Conservation (phyloP, 2,113 vertebrate species). For the Shinisaurus crocodilurus region DNA sequence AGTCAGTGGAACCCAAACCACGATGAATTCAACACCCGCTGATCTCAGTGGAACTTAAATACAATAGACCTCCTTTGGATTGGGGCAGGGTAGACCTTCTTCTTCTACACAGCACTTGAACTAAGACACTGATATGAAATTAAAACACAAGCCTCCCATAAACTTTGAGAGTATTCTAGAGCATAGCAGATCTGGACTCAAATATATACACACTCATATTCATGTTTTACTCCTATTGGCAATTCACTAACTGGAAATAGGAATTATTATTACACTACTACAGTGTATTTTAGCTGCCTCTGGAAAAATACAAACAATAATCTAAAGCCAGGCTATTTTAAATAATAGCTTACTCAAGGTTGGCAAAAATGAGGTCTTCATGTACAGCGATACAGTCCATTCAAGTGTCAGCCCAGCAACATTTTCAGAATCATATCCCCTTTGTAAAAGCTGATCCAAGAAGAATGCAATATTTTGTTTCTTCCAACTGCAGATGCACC, state of each 20-base stretch:
- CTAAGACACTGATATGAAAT: neutral
- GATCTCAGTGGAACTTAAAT: neutral
- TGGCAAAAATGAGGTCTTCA: neutral
- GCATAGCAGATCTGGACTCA: neutral
- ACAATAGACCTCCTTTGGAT: neutral
- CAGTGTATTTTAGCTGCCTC: neutral
- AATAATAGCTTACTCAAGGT: neutral
- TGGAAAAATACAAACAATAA: neutral
- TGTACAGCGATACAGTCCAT: fast-evolving
- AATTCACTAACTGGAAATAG: fast-evolving
- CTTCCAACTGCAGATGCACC: neutral
- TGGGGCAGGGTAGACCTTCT: no score
- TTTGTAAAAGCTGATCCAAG: neutral
- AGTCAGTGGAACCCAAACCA: neutral
- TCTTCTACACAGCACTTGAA: fast-evolving
- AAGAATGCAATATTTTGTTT: neutral
- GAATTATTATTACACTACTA: neutral
- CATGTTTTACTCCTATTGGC: fast-evolving
- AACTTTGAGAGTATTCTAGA: neutral
- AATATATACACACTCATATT: neutral
- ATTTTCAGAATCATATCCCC: fast-evolving
- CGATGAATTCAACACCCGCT: no score
- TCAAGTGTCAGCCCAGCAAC: neutral
- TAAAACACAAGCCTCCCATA: fast-evolving
- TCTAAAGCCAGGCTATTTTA: neutral